Percentiles rank a stretch among this genome's conserved stretches.
phyloP scores from a whole-genome alignment of 2,888 invertebrate species.

The Adineta ricciae region DNA sequence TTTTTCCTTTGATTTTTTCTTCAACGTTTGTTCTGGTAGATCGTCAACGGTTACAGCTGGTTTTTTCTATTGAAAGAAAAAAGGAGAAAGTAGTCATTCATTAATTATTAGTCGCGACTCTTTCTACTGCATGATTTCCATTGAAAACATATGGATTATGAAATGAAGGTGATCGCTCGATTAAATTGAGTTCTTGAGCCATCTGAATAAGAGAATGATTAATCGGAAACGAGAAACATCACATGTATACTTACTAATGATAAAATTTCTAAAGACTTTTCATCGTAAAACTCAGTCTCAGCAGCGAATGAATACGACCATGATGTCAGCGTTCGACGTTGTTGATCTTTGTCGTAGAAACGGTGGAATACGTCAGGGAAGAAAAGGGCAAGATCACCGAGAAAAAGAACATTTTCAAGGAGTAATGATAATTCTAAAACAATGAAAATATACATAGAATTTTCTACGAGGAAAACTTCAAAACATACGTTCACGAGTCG shows the following conservation, averaged over 20 bases:
- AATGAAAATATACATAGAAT: too few species aligned
- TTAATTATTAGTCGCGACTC: background rate
- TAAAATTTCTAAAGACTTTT: background rate
- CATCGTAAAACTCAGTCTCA: background rate
- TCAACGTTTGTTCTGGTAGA: background rate
- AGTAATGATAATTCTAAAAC: background rate
- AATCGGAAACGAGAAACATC: background rate
- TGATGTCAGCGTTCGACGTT: background rate
- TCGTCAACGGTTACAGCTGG: background rate
- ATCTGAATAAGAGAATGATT: background rate
- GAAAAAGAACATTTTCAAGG: background rate
- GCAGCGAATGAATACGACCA: background rate
- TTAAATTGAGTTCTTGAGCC: slow-evolving; percentile 2
- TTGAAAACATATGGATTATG: background rate
- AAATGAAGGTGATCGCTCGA: background rate
- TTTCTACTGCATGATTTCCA: background rate
- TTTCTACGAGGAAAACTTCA: background rate
- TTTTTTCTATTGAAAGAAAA: background rate
- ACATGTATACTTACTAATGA: background rate
- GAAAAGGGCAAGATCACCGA: background rate
- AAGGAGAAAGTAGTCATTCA: background rate
- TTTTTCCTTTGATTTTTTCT: background rate
- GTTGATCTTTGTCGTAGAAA: slow-evolving; percentile 5
- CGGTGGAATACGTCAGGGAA: slow-evolving; percentile 12
- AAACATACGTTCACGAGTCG: background rate